Conservation (phyloP, 2,797 vertebrate species). For the Perodicticus potto region DNA sequence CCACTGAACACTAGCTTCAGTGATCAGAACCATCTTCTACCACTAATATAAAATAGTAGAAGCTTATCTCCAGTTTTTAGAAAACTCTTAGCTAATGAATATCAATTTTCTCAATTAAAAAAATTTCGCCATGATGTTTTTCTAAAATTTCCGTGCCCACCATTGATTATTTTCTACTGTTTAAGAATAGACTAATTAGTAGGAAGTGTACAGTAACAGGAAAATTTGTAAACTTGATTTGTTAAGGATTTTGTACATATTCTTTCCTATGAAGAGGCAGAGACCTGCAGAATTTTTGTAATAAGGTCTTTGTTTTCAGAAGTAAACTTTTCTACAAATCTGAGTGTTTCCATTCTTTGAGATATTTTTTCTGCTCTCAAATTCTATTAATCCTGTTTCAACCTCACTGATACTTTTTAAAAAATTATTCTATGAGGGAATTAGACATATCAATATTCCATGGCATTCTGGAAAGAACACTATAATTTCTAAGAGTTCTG, state of each 20-base stretch:
- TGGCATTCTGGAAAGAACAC: conserved; percentile 8
- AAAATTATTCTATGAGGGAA: not conserved
- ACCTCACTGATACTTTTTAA: not conserved
- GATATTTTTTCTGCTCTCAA: not conserved
- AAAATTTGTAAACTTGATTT: not conserved
- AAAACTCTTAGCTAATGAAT: not conserved
- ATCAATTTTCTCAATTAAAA: not conserved
- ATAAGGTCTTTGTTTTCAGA: not conserved
- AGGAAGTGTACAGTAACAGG: not conserved
- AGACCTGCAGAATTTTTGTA: not conserved
- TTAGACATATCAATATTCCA: not conserved
- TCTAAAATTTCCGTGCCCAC: not conserved
- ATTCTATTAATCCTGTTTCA: not conserved
- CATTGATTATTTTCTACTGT: not conserved
- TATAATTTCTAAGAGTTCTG: not conserved
- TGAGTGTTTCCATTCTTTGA: not conserved
- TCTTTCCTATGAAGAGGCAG: not conserved
- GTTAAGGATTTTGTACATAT: not conserved
- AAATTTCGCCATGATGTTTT: not conserved
- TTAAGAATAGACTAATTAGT: not conserved
- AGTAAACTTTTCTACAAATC: not conserved
- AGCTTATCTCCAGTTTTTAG: not conserved
- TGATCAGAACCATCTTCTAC: not conserved
- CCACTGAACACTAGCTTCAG: not conserved
- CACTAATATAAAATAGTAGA: not conserved